These are phyloP conservation scores for Gnatocerus cornutus DNA, from an alignment of 2,888 invertebrate genomes.

Conservation along the genomic window DNA sequence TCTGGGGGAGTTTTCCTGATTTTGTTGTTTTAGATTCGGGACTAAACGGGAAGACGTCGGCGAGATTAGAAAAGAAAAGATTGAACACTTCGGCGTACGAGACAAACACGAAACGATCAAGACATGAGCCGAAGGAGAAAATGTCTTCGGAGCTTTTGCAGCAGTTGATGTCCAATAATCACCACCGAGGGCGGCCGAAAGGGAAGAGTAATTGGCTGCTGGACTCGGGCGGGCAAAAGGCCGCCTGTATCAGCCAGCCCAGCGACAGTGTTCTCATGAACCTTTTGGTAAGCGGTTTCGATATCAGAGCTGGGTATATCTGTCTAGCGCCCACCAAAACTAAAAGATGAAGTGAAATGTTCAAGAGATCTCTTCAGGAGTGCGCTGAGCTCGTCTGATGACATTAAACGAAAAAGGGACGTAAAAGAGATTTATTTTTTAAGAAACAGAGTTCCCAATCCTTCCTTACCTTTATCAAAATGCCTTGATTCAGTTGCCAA, in stretches of 20 bases:
- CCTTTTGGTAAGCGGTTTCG: conserved; percentile 95
- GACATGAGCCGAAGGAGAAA: conserved; percentile 68
- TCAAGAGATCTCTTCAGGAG: conserved; percentile 17
- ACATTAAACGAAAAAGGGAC: conserved; percentile 14
- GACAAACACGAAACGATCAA: conserved; percentile 61
- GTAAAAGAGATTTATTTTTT: conserved; percentile 37
- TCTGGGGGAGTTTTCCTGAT: conserved; percentile 4
- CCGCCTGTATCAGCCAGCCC: conserved; percentile 71
- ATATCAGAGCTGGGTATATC: conserved; percentile 93
- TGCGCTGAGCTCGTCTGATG: conserved; percentile 40
- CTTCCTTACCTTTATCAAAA: conserved; percentile 9
- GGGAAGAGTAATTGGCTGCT: conserved; percentile 67
- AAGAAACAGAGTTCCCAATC: conserved; percentile 13
- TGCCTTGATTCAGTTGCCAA: conserved; percentile 35
- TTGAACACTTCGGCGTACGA: conserved; percentile 57
- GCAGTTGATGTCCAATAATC: conserved; percentile 75
- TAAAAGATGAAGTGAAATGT: conserved; percentile 62
- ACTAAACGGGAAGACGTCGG: conserved; percentile 35
- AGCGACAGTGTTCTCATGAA: conserved; percentile 93
- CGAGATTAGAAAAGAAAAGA: conserved; percentile 49
- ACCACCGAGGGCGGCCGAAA: conserved; percentile 65
- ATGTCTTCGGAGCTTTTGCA: conserved; percentile 75
- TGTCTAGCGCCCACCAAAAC: conserved; percentile 80
- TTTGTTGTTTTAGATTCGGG: conserved; percentile 37
- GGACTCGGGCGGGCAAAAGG: conserved; percentile 67